phyloP scores from a whole-genome alignment of 2,888 invertebrate species.

The Brachyopa scutellaris region DNA sequence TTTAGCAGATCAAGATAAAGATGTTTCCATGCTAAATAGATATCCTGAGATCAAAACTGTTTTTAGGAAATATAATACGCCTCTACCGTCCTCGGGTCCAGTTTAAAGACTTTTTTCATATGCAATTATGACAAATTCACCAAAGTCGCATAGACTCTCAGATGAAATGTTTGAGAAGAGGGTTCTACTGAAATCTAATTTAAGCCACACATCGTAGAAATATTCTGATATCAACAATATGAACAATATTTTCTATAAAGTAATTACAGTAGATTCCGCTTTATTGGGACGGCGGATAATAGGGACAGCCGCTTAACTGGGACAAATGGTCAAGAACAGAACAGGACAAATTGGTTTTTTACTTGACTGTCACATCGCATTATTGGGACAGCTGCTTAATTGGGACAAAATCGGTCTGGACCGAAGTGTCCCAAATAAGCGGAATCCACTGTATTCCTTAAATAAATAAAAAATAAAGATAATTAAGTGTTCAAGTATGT shows the following conservation, averaged over 20 bases:
- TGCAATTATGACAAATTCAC: conserved; percentile 10
- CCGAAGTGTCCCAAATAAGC: no score
- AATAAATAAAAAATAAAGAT: not conserved
- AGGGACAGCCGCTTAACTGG: no score
- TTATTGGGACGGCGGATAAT: no score
- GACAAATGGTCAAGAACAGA: no score
- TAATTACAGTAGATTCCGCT: no score
- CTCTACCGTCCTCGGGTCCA: conserved; percentile 2
- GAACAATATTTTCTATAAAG: not conserved
- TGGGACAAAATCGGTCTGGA: no score
- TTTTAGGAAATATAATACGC: conserved; percentile 8
- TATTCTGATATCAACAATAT: not conserved
- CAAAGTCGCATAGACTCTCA: conserved; percentile 8
- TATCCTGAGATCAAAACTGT: not conserved
- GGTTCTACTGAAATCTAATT: conserved; percentile 17
- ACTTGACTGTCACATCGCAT: no score
- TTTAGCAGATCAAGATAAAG: not conserved
- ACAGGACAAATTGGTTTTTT: not conserved
- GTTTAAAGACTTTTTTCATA: conserved; percentile 14
- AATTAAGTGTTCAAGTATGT: no score
- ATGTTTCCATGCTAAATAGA: not conserved
- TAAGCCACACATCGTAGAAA: not conserved
- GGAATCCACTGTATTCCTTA: no score
- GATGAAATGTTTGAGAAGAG: conserved; percentile 8
- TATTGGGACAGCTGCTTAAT: no score